Base-by-base conservation (phyloP, 2,797 vertebrate genomes). In the Serranus cabrilla region DNA sequence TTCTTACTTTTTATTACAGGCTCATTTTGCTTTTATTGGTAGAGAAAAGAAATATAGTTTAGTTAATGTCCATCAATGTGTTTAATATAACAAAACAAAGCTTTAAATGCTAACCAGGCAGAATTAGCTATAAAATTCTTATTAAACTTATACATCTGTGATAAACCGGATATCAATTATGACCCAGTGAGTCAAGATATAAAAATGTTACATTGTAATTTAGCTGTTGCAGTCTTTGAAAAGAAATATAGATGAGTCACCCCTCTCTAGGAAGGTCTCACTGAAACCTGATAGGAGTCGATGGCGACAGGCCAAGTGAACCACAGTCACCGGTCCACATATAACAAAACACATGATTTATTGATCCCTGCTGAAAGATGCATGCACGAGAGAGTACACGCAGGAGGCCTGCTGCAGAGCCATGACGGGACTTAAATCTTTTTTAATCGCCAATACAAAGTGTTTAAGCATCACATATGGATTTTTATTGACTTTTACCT, bases 271-370 rank as follows among this genome's bases (percentile, higher is more conserved):
- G 67, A 77, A 60, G 67, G 51, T n/a, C n/a, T 39, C 54, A 17
- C 20, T 57, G 73, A 78, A 77, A 88, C 59, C 52, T 45, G 25
- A 70, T 40, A 47, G 4, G 4, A 52, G 70, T 17, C 10, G 17
- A 71, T 21, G 49, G 47, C 69, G n/a, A 5, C 11, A 54, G 45
- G 42, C 51, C 84, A 56, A 64, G 12, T n/a, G 16, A 71, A 27
- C 52, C 17, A 39, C 18, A 75, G 61, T 40, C 68, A 71, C 37
- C 54, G 56, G 71, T 59, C 9, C 7, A 55, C 39, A 17, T 69
- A 67, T 2, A 69, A 58, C 40, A 72, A 79, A 76, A 76, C 27
- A 46, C 21, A 68, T 75, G 58, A 84, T 88, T 86, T 86, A 88
- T 75, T 85, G 59, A 84, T 64, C 63, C 31, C 17, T 42, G 58